Evolutionary conservation across 2,797 vertebrate genomes (phyloP).

Genomic region (Rhincodon typus): DNA sequence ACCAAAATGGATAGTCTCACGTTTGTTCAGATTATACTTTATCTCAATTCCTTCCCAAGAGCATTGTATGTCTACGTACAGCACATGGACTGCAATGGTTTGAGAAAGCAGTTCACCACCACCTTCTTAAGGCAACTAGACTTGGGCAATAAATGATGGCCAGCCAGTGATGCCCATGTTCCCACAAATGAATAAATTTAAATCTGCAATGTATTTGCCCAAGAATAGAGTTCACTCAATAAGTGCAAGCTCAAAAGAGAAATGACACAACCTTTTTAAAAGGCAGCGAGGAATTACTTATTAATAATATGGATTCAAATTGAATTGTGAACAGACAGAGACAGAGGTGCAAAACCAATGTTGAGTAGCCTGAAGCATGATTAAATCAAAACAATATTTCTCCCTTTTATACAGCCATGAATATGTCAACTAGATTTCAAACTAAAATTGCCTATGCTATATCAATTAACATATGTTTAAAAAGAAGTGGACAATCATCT

Average conservation of each 20-base stretch:
- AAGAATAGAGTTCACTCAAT: neutral
- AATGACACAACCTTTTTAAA: neutral
- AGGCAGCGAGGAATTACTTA: neutral
- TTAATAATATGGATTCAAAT: neutral
- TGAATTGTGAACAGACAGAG: neutral
- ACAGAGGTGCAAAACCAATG: neutral
- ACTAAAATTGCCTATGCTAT: neutral
- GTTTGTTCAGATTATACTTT: too few relatives aligned
- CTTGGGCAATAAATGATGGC: too few relatives aligned
- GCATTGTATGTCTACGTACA: too few relatives aligned
- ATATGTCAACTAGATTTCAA: neutral
- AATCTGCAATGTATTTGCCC: too few relatives aligned
- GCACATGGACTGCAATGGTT: too few relatives aligned
- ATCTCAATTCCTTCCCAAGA: too few relatives aligned
- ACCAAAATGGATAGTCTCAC: too few relatives aligned
- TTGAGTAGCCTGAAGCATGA: neutral
- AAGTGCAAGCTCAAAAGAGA: neutral
- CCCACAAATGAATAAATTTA: too few relatives aligned
- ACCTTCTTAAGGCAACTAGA: too few relatives aligned
- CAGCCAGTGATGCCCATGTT: too few relatives aligned
- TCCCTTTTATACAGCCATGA: neutral
- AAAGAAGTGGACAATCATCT: neutral
- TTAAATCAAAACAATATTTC: slow-evolving; percentile 12
- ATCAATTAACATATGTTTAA: neutral
- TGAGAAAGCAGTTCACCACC: too few relatives aligned